Evolutionary conservation across 2,888 invertebrate species (phyloP), one percentile per base, ranked within the genome.

Genomic region (Synergus umbraculus): DNA sequence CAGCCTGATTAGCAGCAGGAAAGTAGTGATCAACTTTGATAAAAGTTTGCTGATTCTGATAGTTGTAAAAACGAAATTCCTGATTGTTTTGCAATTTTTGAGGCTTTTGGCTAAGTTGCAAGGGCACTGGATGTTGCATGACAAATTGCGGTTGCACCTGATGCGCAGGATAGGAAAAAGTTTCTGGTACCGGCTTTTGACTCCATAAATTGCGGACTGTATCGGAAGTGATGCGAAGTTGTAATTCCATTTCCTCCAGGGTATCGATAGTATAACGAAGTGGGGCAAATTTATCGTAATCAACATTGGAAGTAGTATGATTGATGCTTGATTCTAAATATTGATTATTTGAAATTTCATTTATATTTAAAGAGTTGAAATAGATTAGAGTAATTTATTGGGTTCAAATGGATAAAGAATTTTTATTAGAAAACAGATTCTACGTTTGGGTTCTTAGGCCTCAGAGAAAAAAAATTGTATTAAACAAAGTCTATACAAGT

Each of bases 161-260:
- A n/a, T 73, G 73, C 54, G 73, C 10, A 15, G 73, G 41, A 58
- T 37, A 73, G 49, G 37, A n/a, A 41, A n/a, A 58, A 54, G 54
- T 54, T 73, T 73, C 76, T 4, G 81, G 46, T 64, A 84, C 15
- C 41, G 49, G 54, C 41, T 54, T 54, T 7, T 73, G 54, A 73
- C 12, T 83, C 90, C 90, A 90, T 43, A 90, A 80, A 78, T 86
- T 85, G 46, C 85, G 87, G 9, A 90, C 86, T 5, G 79, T 66
- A 1, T 89, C 87, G 78, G 85, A 84, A 54, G 82, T 84, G 13
- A 91, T 84, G 12, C 89, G 87, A 12, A 84, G 77, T 78, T 89
- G 87, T 49, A 91, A 82, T 77, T 89, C 87, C 78, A 88, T 83
- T 79, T 91, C 91, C 46, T 86, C 86, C 0, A 83, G 81, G 69